Evolutionary conservation across 2,888 invertebrate genomes (phyloP), one percentile per base, ranked within the genome.

Genomic region (Drosophila paranaensis): DNA sequence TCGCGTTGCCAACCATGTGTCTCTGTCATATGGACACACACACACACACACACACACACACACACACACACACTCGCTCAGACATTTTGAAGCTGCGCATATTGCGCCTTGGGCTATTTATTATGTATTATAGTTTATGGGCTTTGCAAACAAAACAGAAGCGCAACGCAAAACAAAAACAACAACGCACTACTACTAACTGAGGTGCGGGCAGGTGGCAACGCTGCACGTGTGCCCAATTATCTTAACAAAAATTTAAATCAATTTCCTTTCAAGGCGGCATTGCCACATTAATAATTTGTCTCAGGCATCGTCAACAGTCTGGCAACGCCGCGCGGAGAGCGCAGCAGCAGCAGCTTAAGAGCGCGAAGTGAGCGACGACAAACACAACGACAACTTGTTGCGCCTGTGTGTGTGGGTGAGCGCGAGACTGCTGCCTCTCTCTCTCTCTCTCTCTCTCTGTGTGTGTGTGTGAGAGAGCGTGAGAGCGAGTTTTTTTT

Each of bases 51-150:
- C 14, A 13, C 9, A n/a, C 20, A 27, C 20, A 14, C 14, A 11
- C 14, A 37, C 25, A 27, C 39, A 10, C 14, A 13, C 9, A n/a
- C 20, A 27, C 20, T 10, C 14, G 33, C 30, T 51, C 35, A 25
- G 37, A 37, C 25, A 33, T 43, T 60, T 67, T 83, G 89, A 89
- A 84, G 83, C 83, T 84, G 89, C 83, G 87, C 84, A 87, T 84
- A 89, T 84, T 87, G 88, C 89, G 87, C 84, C 87, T 81, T 81
- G 78, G 71, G 72, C 73, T 79, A 84, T 81, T 87, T 89, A 87
- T 87, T 89, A 80, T 78, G 81, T 83, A 86, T 79, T 83, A 71
- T 74, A 64, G 74, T 84, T 78, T 84, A 69, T 66, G 77, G 71
- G 71, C 51, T 60, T 60, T 48, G 71, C 76, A 69, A 67, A 61